Percentiles rank a stretch among this genome's conserved stretches.
These are phyloP conservation scores for Punctoribates punctum DNA, from an alignment of 2,888 invertebrate genomes.

Conservation along the genomic window DNA sequence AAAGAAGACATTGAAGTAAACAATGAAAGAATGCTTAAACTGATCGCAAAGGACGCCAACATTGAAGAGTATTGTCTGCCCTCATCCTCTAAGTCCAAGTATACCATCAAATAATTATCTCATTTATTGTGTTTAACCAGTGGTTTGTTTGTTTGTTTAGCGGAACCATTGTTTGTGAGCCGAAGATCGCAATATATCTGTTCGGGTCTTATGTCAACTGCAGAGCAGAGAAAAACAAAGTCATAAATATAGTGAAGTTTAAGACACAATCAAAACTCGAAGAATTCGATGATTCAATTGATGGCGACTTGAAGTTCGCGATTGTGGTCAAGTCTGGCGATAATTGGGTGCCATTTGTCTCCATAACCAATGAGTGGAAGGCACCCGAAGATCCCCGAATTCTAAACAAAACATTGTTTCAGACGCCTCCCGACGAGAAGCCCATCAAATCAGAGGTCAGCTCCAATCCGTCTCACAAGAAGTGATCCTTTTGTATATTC, in stretches of 20 bases:
- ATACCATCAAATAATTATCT: background rate
- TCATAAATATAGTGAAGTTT: conserved; percentile 25
- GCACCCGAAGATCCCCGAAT: conserved; percentile 15
- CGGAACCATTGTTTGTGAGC: background rate
- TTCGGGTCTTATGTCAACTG: conserved; percentile 24
- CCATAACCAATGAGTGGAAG: conserved; percentile 13
- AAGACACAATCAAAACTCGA: conserved; percentile 15
- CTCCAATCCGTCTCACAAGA: conserved; percentile 3
- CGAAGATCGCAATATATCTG: conserved; percentile 11
- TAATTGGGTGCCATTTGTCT: conserved; percentile 13
- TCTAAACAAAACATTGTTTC: conserved; percentile 5
- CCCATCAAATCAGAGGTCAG: conserved; percentile 13
- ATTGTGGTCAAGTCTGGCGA: background rate
- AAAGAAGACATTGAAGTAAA: conserved; percentile 25
- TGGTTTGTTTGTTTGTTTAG: background rate
- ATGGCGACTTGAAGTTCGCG: conserved; percentile 3
- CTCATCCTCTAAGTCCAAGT: conserved; percentile 14
- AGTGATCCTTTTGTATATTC: background rate
- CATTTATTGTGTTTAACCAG: background rate
- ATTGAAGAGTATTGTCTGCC: background rate
- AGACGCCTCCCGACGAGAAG: conserved; percentile 5
- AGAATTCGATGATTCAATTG: background rate
- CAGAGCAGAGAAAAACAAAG: conserved; percentile 30
- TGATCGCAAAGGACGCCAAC: background rate
- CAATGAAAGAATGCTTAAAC: conserved; percentile 5